Evolutionary conservation across 1,140 invertebrate genomes (phyloP).

Genomic region (Cylas formicarius): DNA sequence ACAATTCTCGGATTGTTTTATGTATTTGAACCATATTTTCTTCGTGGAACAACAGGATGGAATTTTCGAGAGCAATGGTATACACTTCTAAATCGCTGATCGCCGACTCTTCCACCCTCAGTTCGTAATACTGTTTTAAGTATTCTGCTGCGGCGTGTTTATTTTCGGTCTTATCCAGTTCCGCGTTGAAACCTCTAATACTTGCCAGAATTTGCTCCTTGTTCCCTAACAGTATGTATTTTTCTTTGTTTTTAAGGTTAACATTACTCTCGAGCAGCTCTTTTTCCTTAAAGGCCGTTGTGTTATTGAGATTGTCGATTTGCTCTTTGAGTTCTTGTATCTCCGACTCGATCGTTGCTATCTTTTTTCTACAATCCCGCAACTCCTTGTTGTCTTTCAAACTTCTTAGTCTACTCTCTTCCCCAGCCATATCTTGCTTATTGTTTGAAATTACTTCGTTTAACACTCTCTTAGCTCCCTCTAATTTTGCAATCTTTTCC

Average conservation of each 20-base stretch:
- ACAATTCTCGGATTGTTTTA: slow-evolving; percentile 78
- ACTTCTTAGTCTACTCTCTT: slow-evolving; percentile 22
- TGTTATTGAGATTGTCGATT: slow-evolving; percentile 38
- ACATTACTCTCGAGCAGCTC: no score
- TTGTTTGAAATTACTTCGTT: slow-evolving; percentile 20
- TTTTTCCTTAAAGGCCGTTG: no score
- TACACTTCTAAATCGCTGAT: slow-evolving; percentile 68
- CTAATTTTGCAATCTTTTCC: slow-evolving; percentile 16
- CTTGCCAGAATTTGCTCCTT: no score
- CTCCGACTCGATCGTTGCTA: slow-evolving; percentile 39
- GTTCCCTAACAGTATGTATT: no score
- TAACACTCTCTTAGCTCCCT: slow-evolving; percentile 22
- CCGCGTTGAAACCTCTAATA: no score
- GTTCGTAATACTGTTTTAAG: slow-evolving; percentile 49
- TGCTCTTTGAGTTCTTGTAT: slow-evolving; percentile 44
- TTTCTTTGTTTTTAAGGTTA: no score
- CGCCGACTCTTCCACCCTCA: slow-evolving; percentile 51
- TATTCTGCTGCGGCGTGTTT: slow-evolving; percentile 57
- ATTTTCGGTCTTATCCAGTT: slow-evolving; percentile 53
- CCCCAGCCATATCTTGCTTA: slow-evolving; percentile 28
- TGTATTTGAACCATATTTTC: slow-evolving; percentile 89
- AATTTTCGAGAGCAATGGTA: slow-evolving; percentile 72
- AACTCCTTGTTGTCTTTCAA: slow-evolving; percentile 32
- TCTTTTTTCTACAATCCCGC: slow-evolving; percentile 30
- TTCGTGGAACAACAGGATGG: slow-evolving; percentile 73